Evolutionary conservation across 37 sponge, comb jelly and placozoan genomes (phyloP).

Genomic region (Cladorhizidae sp.): DNA sequence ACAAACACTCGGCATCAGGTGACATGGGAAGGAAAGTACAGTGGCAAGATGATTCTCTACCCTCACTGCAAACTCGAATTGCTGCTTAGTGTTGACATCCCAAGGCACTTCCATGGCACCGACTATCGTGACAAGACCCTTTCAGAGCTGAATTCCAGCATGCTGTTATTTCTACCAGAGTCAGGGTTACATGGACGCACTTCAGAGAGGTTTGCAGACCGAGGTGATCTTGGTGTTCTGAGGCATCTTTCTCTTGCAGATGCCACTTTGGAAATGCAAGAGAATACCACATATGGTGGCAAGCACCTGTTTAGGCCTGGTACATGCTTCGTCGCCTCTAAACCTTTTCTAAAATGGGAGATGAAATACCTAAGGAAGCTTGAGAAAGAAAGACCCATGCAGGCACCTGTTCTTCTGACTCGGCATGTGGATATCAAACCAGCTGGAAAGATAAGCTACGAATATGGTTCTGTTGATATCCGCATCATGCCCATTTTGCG

Average conservation of each 20-base stretch:
- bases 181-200: background rate
- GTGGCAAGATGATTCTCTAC: slow-evolving; percentile 69
- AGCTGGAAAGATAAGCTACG: slow-evolving; percentile 28
- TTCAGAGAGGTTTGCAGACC: slow-evolving; percentile 9
- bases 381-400: slow-evolving; percentile 55
- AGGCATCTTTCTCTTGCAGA: slow-evolving; percentile 42
- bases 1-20: slow-evolving; percentile 55
- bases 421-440: slow-evolving; percentile 25
- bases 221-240: slow-evolving; percentile 41
- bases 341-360: slow-evolving; percentile 57
- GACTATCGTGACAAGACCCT: slow-evolving; percentile 18
- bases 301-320: slow-evolving; percentile 52
- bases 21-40: slow-evolving; percentile 68
- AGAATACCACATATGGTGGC: slow-evolving; percentile 50
- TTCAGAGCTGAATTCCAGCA: slow-evolving; percentile 54
- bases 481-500: slow-evolving; percentile 63
- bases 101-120: slow-evolving; percentile 64
- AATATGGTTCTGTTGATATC: slow-evolving; percentile 71
- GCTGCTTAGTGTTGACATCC: slow-evolving; percentile 50
- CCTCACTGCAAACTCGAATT: slow-evolving; percentile 58
- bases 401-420: slow-evolving; percentile 15
- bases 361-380: slow-evolving; percentile 52
- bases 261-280: slow-evolving; percentile 27
- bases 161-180: slow-evolving; percentile 46
- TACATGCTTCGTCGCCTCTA: slow-evolving; percentile 20